Percentiles rank a stretch among this genome's conserved stretches.
phyloP scores from a whole-genome alignment of 1,140 invertebrate species.

The Macrostomum lignano region DNA sequence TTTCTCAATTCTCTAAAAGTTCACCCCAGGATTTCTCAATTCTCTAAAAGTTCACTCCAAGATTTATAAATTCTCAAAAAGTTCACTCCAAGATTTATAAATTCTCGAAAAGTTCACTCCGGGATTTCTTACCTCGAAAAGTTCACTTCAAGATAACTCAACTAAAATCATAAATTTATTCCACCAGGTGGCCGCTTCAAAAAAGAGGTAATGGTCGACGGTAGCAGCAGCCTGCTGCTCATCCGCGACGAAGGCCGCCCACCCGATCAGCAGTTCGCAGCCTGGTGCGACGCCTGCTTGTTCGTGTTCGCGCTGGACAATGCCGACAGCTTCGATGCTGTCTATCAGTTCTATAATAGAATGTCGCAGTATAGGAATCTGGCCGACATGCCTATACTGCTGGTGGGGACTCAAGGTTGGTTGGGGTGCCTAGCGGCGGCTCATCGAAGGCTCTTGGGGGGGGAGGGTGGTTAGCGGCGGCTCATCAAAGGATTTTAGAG shows the following conservation, averaged over 20 bases:
- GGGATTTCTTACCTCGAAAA: too few species aligned
- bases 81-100: too few species aligned
- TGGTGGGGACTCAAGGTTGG: slow-evolving; percentile 82
- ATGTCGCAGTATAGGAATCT: slow-evolving; percentile 79
- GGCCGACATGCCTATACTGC: slow-evolving; percentile 66
- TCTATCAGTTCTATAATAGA: slow-evolving; percentile 73
- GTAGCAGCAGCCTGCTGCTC: slow-evolving; percentile 71
- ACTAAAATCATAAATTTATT: too few species aligned
- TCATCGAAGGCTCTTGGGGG: too few species aligned
- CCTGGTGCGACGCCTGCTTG: slow-evolving; percentile 89
- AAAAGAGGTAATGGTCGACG: slow-evolving; percentile 79
- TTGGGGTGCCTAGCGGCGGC: slow-evolving; percentile 7
- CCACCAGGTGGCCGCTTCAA: slow-evolving; percentile 84
- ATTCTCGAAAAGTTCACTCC: too few species aligned
- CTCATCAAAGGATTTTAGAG: too few species aligned
- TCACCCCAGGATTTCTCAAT: too few species aligned
- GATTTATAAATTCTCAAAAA: too few species aligned
- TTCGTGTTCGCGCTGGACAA: slow-evolving; percentile 88
- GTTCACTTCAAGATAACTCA: too few species aligned
- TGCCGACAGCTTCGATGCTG: slow-evolving; percentile 70
- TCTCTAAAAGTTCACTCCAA: too few species aligned
- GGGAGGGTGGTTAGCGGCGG: too few species aligned
- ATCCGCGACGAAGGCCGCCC: slow-evolving; percentile 83
- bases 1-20: too few species aligned
- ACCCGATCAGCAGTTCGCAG: slow-evolving; percentile 81